These are phyloP conservation scores for Procavia capensis DNA, from an alignment of 2,113 vertebrate species.

Conservation along the genomic window DNA sequence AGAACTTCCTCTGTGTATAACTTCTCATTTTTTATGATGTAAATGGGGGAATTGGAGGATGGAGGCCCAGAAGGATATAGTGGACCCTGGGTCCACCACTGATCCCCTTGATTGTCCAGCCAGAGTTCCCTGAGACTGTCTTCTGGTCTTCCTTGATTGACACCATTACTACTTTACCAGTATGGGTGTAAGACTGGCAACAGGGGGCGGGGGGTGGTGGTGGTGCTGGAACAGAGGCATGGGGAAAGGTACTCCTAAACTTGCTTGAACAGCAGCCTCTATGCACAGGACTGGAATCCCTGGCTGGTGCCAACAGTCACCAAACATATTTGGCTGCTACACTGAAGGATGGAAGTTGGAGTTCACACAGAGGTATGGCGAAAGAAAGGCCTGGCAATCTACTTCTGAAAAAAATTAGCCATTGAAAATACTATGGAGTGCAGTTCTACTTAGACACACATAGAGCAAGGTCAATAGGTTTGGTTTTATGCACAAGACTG, in stretches of 20 bases:
- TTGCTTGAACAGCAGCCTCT: neutral
- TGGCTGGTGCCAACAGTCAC: neutral
- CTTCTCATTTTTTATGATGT: conserved; percentile 40
- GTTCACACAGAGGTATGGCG: neutral
- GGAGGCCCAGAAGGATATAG: neutral
- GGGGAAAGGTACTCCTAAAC: neutral
- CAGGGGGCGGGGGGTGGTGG: neutral
- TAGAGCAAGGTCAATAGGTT: neutral
- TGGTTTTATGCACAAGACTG: neutral
- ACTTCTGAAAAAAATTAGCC: neutral
- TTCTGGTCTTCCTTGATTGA: neutral
- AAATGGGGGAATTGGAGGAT: neutral
- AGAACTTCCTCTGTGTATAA: conserved; percentile 24
- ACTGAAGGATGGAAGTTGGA: neutral
- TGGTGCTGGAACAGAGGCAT: neutral
- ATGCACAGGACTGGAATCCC: neutral
- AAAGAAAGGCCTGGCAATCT: neutral
- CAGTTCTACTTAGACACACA: neutral
- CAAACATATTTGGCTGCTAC: neutral
- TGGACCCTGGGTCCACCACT: no score
- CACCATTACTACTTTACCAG: neutral
- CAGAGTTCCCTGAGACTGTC: neutral
- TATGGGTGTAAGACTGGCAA: neutral
- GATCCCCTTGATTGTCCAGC: neutral
- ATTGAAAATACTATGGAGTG: neutral